A percentile compares a stretch with the other conserved stretches of the same genome.
Evolutionary conservation across 2,113 vertebrate genomes (phyloP).

Genomic region (Rhabdomys dilectus): DNA sequence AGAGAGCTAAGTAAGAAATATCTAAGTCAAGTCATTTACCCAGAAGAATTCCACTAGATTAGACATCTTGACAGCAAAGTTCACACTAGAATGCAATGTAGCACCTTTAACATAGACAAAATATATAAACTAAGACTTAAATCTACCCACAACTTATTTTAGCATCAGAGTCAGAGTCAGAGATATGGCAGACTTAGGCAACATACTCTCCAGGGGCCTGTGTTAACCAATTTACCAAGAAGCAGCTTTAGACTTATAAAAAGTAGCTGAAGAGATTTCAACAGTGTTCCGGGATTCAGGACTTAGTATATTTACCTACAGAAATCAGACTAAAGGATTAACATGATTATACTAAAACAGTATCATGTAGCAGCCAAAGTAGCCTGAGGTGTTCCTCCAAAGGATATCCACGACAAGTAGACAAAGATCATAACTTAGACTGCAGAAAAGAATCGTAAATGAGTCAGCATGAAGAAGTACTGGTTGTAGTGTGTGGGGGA

Average conservation of each 20-base stretch:
- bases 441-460: not conserved
- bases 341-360: not conserved
- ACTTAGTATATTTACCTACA: not conserved
- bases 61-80: constrained; percentile 1
- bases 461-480: not conserved
- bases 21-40: not conserved
- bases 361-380: not conserved
- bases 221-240: not conserved
- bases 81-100: not conserved
- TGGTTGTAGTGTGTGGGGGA: not conserved
- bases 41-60: not conserved
- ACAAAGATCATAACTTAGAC: not conserved
- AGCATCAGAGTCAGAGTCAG: not conserved
- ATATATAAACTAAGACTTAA: not conserved
- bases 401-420: not conserved
- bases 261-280: not conserved
- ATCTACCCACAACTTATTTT: not conserved
- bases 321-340: not conserved
- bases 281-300: not conserved
- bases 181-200: not conserved
- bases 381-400: accelerated
- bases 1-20: no score
- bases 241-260: not conserved
- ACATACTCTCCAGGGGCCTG: not conserved
- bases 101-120: constrained; percentile 24